Evolutionary conservation across 2,797 vertebrate species (phyloP).

Genomic region (Hylomyscus alleni): DNA sequence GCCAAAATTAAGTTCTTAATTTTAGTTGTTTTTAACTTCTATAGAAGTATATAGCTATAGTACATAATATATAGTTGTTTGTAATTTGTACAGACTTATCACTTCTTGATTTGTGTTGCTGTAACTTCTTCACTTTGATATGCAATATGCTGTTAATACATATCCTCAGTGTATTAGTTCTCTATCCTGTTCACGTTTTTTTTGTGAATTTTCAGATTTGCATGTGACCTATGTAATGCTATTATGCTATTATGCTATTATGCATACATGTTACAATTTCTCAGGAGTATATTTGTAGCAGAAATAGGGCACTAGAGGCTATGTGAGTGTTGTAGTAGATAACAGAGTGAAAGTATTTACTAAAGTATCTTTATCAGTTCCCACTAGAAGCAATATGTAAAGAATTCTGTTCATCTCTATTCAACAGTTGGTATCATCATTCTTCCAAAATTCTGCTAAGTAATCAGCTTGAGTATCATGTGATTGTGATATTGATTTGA

Average conservation of each 20-base stretch:
- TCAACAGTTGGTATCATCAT: background rate
- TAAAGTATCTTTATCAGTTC: background rate
- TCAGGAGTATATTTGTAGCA: background rate
- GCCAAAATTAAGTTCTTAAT: background rate
- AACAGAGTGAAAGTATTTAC: background rate
- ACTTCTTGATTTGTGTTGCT: background rate
- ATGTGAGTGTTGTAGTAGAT: background rate
- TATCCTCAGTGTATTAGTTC: background rate
- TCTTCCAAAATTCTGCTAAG: background rate
- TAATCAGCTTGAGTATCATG: background rate
- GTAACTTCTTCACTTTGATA: background rate
- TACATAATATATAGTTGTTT: background rate
- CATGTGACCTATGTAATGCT: background rate
- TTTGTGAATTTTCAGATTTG: background rate
- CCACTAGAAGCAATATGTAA: background rate
- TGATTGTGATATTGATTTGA: background rate
- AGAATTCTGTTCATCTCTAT: background rate
- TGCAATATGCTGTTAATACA: background rate
- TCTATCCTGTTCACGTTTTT: background rate
- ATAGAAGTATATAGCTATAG: background rate
- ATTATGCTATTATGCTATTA: background rate
- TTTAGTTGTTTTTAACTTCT: background rate
- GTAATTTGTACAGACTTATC: background rate
- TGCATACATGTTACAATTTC: background rate
- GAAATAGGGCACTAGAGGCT: background rate